These are phyloP conservation scores for Monopis laevigella DNA, from an alignment of 2,888 invertebrate species.

Conservation along the genomic window DNA sequence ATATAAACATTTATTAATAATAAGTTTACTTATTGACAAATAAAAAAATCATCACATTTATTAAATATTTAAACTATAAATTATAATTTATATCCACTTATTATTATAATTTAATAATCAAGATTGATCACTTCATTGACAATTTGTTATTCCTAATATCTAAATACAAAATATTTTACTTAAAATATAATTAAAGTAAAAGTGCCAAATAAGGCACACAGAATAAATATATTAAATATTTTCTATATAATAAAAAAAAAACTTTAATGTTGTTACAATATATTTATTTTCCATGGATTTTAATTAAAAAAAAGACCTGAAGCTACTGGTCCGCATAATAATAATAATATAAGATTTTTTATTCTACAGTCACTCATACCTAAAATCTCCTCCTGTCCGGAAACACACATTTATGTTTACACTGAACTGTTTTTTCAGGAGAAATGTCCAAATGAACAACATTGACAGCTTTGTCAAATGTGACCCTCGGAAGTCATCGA, in stretches of 20 bases:
- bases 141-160: not conserved
- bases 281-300: not conserved
- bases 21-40: not conserved
- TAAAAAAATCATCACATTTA: not conserved
- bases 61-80: not conserved
- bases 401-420: constrained; percentile 16
- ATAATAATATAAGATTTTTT: constrained; percentile 5
- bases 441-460: constrained; percentile 48
- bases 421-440: constrained; percentile 22
- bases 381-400: constrained; percentile 13
- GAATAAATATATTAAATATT: not conserved
- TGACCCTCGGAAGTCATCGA: constrained; percentile 61
- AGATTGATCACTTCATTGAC: too few relatives aligned
- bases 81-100: not conserved
- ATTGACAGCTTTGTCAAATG: constrained; percentile 52
- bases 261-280: constrained; percentile 13
- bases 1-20: constrained; percentile 21
- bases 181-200: not conserved
- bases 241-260: constrained; percentile 21
- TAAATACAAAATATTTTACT: not conserved
- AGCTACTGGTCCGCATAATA: constrained; percentile 38
- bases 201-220: constrained; percentile 5
- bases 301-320: constrained; percentile 36
- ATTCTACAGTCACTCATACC: not conserved
- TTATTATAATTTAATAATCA: too few relatives aligned